Evolutionary conservation across 2,113 vertebrate species (phyloP), one percentile per base, ranked within the genome.

Genomic region (Engraulis encrasicolus): DNA sequence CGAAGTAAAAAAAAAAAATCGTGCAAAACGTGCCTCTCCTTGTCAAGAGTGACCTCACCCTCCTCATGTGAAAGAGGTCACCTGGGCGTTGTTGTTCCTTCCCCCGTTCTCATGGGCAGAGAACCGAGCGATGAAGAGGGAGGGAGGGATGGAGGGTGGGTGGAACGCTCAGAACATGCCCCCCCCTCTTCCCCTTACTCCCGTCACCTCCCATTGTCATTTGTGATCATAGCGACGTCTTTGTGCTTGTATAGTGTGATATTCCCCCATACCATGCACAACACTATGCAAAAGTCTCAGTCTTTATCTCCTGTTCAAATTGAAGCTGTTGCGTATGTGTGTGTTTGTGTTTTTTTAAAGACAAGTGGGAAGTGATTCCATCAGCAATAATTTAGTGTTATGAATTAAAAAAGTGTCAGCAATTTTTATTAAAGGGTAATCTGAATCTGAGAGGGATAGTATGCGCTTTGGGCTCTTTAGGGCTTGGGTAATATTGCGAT

Each of bases 1-100:
- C 40, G 40, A 45, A 45, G n/a, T n/a, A 45, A 45, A 45, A 45
- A 45, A 74, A 27, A 74, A 74, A 74, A 74, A 74, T 74, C 27
- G 66, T 74, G 66, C 66, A 74, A 92, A 92, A 90, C 93, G 92
- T 95, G 94, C 94, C 94, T 95, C 94, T 94, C 90, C 89, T 90
- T 89, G 89, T 89, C 85, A 89, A n/a, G 89, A 92, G 89, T 89
- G 88, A 88, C 89, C 86, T 90, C 90, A 36, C 79, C 84, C 85
- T 81, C 87, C 85, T 81, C 87, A 79, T 86, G 90, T 74, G 27
- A 74, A 84, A 83, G 31, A 37, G 27, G 23, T 81, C 6, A 18
- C 18, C 27, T 54, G 23, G 50, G 52, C 36, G 3, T n/a, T 58
- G n/a, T n/a, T n/a, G n/a, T n/a, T n/a, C n/a, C n/a, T n/a, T n/a